These are phyloP conservation scores for Tolmerus cingulatus DNA, from an alignment of 2,888 invertebrate species.

Conservation along the genomic window DNA sequence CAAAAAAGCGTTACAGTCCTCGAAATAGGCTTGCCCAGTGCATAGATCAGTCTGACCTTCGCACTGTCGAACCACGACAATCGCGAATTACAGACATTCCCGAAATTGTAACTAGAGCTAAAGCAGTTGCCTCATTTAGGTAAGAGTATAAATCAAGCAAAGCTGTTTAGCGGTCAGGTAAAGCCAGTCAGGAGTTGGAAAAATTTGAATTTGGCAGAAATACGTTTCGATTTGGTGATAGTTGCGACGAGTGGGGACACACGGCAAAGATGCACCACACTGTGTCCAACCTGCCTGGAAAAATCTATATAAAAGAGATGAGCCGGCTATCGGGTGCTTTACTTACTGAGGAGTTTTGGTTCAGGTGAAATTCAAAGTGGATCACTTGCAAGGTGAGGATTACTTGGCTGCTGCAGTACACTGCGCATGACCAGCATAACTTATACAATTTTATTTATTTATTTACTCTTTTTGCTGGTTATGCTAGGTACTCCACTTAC, in stretches of 20 bases:
- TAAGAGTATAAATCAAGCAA: neutral
- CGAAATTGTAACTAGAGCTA: constrained; percentile 35
- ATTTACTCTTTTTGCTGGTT: neutral
- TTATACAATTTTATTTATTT: too few relatives aligned
- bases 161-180: constrained; percentile 17
- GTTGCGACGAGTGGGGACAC: constrained; percentile 23
- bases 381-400: constrained; percentile 26
- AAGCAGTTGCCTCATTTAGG: constrained; percentile 29
- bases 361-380: constrained; percentile 38
- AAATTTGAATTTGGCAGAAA: constrained; percentile 31
- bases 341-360: constrained; percentile 27
- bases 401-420: neutral
- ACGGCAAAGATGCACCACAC: neutral
- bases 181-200: neutral
- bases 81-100: constrained; percentile 36
- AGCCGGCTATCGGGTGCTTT: constrained; percentile 9
- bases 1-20: neutral
- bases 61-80: neutral
- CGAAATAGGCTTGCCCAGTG: constrained; percentile 11
- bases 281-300: neutral
- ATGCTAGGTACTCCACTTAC: neutral
- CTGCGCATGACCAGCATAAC: constrained; percentile 15
- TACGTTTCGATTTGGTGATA: constrained; percentile 28
- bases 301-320: constrained; percentile 42
- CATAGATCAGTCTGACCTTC: constrained; percentile 22